A percentile compares a stretch with the other conserved stretches of the same genome.
Conservation (phyloP, 2,888 invertebrate genomes). For the Leucophora obtusa region DNA sequence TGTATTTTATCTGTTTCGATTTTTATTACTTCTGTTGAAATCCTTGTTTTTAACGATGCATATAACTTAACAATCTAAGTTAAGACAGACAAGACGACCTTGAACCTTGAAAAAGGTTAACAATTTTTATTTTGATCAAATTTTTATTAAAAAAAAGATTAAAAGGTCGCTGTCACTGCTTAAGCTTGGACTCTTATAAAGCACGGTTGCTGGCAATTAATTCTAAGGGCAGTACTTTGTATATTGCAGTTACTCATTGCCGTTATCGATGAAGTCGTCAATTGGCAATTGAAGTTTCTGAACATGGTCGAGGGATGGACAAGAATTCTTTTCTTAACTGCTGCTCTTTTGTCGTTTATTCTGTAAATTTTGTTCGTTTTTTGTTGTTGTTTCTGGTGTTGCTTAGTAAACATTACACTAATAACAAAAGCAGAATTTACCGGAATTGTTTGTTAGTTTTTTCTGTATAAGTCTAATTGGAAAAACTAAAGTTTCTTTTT, state of each 20-base stretch:
- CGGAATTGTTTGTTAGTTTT: conserved; percentile 33
- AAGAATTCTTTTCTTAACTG: conserved; percentile 93
- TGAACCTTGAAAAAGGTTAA: conserved; percentile 54
- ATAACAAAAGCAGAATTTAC: conserved; percentile 41
- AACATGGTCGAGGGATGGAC: conserved; percentile 93
- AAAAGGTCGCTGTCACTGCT: conserved; percentile 63
- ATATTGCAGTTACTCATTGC: conserved; percentile 61
- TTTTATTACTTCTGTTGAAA: conserved; percentile 60
- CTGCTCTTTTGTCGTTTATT: conserved; percentile 72
- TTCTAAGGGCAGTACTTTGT: conserved; percentile 50
- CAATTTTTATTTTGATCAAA: conserved; percentile 37
- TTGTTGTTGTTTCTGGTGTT: conserved; percentile 57
- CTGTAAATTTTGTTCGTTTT: conserved; percentile 64
- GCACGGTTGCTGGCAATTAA: conserved; percentile 65
- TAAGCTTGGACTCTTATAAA: conserved; percentile 68
- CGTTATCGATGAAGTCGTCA: conserved; percentile 67
- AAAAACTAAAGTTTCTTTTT: conserved; percentile 36
- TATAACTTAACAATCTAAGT: conserved; percentile 66
- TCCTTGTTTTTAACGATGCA: conserved; percentile 67
- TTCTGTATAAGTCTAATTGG: conserved; percentile 42
- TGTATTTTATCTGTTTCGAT: too few relatives aligned
- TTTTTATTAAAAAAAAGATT: conserved; percentile 28
- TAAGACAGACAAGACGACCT: conserved; percentile 62
- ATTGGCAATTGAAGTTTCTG: conserved; percentile 83
- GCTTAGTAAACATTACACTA: conserved; percentile 70